phyloP scores from a whole-genome alignment of 2,888 invertebrate genomes.

The Mantis religiosa region DNA sequence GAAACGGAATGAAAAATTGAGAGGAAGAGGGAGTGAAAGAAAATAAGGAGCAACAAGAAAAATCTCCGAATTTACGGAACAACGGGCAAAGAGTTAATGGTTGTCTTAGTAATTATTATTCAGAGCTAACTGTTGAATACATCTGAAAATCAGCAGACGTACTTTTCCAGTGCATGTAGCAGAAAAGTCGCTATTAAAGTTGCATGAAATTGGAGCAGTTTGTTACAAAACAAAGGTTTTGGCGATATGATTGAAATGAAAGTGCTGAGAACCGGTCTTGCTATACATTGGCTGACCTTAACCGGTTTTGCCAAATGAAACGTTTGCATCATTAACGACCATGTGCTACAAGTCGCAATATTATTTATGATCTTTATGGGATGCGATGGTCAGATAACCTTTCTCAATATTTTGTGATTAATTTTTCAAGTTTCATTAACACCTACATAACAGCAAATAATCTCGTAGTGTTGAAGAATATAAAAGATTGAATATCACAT shows the following conservation, averaged over 20 bases:
- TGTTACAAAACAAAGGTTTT: not conserved
- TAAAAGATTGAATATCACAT: no score
- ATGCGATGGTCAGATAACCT: no score
- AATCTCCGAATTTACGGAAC: not conserved
- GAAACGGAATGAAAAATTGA: not conserved
- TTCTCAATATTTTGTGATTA: no score
- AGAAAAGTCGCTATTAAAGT: not conserved
- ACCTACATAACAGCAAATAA: no score
- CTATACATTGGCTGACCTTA: not conserved
- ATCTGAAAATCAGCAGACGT: no score
- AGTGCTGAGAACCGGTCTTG: not conserved
- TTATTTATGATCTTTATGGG: no score
- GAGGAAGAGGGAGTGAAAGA: not conserved
- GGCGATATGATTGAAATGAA: not conserved
- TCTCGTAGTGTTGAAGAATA: no score
- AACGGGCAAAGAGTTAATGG: not conserved
- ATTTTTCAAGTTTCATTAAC: no score
- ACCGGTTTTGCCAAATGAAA: not conserved
- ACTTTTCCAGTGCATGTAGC: no score
- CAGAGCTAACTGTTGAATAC: no score
- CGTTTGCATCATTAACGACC: not conserved
- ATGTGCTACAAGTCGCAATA: no score
- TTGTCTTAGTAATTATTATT: no score
- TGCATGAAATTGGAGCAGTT: not conserved
- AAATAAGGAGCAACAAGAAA: not conserved